Conservation (phyloP, 2,113 vertebrate genomes). For the Phrynosoma blainvillii region DNA sequence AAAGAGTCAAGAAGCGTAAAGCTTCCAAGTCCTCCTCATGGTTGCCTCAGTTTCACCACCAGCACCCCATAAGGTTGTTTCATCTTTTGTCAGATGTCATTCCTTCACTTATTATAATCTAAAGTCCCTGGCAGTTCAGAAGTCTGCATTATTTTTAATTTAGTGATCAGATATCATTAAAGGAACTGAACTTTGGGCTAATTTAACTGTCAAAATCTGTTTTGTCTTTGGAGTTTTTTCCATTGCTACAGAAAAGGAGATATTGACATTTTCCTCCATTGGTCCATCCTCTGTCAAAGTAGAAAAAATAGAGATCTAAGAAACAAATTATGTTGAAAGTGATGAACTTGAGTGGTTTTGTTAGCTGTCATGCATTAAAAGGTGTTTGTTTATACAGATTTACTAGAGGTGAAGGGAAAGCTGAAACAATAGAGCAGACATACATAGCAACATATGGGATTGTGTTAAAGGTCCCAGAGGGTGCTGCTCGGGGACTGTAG, state of each 20-base stretch:
- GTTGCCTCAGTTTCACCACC: not conserved
- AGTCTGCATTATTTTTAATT: constrained; percentile 2
- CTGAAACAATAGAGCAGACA: not conserved
- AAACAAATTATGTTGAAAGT: not conserved
- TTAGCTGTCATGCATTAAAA: not conserved
- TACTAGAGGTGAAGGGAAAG: not conserved
- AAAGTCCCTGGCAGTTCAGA: not conserved
- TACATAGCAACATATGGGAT: not conserved
- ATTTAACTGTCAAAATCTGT: not conserved
- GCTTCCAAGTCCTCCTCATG: not conserved
- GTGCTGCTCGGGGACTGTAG: no score
- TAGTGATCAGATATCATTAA: constrained; percentile 1
- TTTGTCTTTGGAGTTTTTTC: not conserved
- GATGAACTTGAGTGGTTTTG: not conserved
- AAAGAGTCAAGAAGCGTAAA: not conserved
- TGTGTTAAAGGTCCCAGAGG: no score
- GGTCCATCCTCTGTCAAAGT: not conserved
- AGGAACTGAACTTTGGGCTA: not conserved
- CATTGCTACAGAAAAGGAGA: not conserved
- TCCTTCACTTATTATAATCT: not conserved
- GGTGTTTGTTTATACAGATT: not conserved
- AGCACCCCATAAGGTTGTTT: not conserved
- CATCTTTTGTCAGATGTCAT: not conserved
- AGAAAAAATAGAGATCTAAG: not conserved
- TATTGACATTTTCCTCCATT: not conserved